Percentiles rank a stretch among this genome's conserved stretches.
phyloP scores from a whole-genome alignment of 1,140 invertebrate species.

The Varroa destructor region DNA sequence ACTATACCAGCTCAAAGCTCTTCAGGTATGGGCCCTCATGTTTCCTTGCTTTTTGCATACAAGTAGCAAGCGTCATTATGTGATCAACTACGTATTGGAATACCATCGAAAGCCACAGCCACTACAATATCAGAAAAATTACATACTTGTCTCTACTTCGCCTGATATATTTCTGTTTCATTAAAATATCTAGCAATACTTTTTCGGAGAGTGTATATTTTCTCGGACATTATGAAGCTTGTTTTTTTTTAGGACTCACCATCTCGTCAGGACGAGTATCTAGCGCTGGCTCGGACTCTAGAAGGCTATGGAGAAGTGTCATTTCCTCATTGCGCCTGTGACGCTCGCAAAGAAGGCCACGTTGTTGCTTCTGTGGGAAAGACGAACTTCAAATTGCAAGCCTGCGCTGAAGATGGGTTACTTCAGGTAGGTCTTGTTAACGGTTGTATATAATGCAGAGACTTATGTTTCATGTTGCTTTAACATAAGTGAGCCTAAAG shows the following conservation, averaged over 20 bases:
- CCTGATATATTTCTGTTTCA: neutral
- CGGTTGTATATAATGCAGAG: neutral
- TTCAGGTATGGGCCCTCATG: conserved; percentile 50
- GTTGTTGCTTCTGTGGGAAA: conserved; percentile 64
- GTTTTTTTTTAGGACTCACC: conserved; percentile 34
- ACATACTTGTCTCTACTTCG: conserved; percentile 22
- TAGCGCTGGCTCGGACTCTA: conserved; percentile 65
- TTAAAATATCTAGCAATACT: too few species aligned
- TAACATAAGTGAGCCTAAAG: conserved; percentile 26
- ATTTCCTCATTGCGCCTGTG: conserved; percentile 88
- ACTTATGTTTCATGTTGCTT: conserved; percentile 11
- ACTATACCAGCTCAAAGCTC: conserved; percentile 82
- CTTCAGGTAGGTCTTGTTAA: conserved; percentile 49
- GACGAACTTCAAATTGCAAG: conserved; percentile 63
- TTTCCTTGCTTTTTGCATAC: conserved; percentile 57
- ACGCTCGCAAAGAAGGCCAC: conserved; percentile 79
- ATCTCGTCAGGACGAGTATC: conserved; percentile 48
- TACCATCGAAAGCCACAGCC: neutral
- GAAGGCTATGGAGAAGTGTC: conserved; percentile 81
- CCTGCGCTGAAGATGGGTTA: conserved; percentile 71
- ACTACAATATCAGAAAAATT: conserved; percentile 27
- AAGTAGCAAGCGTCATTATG: conserved; percentile 48
- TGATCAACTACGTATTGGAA: neutral
- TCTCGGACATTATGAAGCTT: too few species aligned
- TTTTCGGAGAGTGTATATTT: too few species aligned